phyloP scores from a whole-genome alignment of 2,888 invertebrate genomes.

The Pediacus dermestoides region DNA sequence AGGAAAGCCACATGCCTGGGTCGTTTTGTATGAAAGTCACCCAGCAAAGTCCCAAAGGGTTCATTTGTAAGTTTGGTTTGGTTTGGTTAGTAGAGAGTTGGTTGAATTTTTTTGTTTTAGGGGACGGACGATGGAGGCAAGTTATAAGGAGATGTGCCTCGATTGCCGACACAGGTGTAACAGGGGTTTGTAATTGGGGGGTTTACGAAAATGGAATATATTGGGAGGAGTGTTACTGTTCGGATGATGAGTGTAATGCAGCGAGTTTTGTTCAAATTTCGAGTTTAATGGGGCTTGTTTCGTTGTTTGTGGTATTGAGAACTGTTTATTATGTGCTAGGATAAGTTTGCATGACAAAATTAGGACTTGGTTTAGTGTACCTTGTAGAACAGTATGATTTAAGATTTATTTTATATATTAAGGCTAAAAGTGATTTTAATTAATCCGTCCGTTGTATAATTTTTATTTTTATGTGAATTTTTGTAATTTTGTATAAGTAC shows the following conservation, averaged over 20 bases:
- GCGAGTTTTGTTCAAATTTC: no score
- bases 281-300: no score
- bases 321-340: no score
- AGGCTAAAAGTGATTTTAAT: no score
- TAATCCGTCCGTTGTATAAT: no score
- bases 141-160: constrained; percentile 87
- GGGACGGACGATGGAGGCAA: constrained; percentile 93
- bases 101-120: constrained; percentile 54
- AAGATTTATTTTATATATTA: no score
- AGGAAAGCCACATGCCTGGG: constrained; percentile 91
- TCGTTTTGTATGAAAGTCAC: constrained; percentile 95
- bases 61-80: constrained; percentile 72
- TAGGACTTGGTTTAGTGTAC: no score
- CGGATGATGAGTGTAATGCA: constrained; percentile 86
- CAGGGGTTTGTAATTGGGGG: constrained; percentile 96
- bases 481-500: no score
- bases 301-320: no score
- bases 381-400: no score
- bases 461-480: no score
- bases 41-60: constrained; percentile 90
- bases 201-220: constrained; percentile 92
- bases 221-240: constrained; percentile 96
- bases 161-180: constrained; percentile 85
- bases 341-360: no score
- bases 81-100: neutral